Conservation (phyloP, 2,113 vertebrate species). For the Anolis carolinensis region DNA sequence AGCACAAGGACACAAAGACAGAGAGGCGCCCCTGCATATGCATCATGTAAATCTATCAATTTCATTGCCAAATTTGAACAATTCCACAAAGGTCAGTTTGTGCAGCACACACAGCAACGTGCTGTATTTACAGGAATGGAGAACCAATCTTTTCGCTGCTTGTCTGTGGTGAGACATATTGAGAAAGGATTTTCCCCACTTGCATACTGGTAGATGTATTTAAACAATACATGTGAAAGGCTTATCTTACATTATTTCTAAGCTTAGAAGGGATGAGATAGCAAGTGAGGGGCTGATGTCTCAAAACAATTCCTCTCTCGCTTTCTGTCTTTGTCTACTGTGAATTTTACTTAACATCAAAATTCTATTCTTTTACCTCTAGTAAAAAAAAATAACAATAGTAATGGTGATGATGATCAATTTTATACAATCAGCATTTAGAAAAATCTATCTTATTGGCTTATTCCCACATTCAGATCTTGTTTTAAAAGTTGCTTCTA, state of each 20-base stretch:
- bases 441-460: no score
- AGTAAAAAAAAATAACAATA: not conserved
- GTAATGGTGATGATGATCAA: not conserved
- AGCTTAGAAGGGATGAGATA: constrained; percentile 38
- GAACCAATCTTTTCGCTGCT: constrained; percentile 37
- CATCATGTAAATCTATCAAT: constrained; percentile 70
- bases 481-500: no score
- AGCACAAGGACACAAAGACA: constrained; percentile 65
- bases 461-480: no score
- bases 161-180: constrained; percentile 36
- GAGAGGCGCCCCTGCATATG: constrained; percentile 61
- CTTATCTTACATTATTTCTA: constrained; percentile 41
- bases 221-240: not conserved
- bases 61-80: constrained; percentile 69
- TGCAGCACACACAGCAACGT: not conserved
- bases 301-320: constrained; percentile 3
- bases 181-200: constrained; percentile 35
- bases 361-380: not conserved
- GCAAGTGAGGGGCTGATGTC: not conserved
- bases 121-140: constrained; percentile 43
- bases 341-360: not conserved
- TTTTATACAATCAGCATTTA: not conserved
- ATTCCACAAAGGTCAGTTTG: constrained; percentile 55
- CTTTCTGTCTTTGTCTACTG: not conserved
- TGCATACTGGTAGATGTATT: constrained; percentile 18